Base-by-base conservation (phyloP, 2,797 vertebrate genomes). In the Sphaeramia orbicularis region DNA sequence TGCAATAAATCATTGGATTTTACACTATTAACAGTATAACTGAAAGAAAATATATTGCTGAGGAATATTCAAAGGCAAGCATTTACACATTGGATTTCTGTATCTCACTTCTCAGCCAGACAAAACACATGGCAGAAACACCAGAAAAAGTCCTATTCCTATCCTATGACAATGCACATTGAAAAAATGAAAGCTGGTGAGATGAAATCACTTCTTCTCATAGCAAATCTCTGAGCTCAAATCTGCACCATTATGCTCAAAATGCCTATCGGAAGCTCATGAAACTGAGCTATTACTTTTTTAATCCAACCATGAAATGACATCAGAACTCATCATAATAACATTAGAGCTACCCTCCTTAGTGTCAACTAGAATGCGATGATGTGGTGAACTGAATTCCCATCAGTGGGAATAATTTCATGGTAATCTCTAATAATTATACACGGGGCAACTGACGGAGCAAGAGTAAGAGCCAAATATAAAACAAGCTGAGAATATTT, bases 261-360 rank as follows among this genome's bases (percentile, higher is more conserved):
- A 79, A 85, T 38, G 66, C 59, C 37, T 65, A 74, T 70, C 5
- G 24, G 21, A 71, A 35, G 30, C 71, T 51, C 54, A 82, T 75
- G 43, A 84, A 86, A 80, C 51, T 40, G 48, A 77, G 74, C 79
- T 54, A 86, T 86, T 86, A 65, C 53, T 78, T 84, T 88, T 76
- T 86, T 73, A 78, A 81, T 78, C 76, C 76, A 74, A 75, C 44
- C 84, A 73, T 86, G 86, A 89, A 89, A 90, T 82, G 76, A 80
- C 70, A 71, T 81, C 64, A 65, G 71, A 84, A 68, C 76, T 85
- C 78, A 84, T 89, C 79, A 80, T 85, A 78, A 84, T 70, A 76
- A 75, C 80, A 82, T 86, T 81, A 89, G 80, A 82, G 70, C 69
- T 45, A 62, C 45, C 53, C 67, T 86, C 69, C 76, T 81, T 52